A percentile compares a stretch with the other conserved stretches of the same genome.
Evolutionary conservation across 1,140 invertebrate genomes (phyloP).

Genomic region (Scaptomyza graminum): DNA sequence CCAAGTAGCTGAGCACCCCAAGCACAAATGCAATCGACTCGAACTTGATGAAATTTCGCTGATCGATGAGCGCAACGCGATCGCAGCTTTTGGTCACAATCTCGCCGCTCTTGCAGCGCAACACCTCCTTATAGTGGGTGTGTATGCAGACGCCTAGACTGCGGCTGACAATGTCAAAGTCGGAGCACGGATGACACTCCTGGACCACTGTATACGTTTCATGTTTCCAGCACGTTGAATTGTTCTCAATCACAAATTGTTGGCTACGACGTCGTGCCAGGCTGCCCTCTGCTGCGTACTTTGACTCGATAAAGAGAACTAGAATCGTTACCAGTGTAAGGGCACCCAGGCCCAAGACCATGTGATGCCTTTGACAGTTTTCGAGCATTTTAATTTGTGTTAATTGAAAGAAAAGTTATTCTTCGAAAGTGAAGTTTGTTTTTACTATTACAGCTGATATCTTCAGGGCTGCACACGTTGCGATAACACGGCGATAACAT

Average conservation of each 20-base stretch:
- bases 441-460: constrained; percentile 34
- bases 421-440: constrained; percentile 16
- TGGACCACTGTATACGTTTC: constrained; percentile 88
- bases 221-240: constrained; percentile 89
- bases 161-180: constrained; percentile 89
- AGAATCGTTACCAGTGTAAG: constrained; percentile 89
- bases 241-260: constrained; percentile 88
- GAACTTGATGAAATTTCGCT: constrained; percentile 93
- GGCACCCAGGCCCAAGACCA: constrained; percentile 87
- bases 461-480: constrained; percentile 16
- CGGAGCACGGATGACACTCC: constrained; percentile 92
- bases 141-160: constrained; percentile 88
- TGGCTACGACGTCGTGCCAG: constrained; percentile 53
- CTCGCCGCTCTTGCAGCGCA: constrained; percentile 89
- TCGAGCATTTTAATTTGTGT: constrained; percentile 86
- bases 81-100: constrained; percentile 89
- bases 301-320: constrained; percentile 91
- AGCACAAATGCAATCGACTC: constrained; percentile 89
- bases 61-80: constrained; percentile 89
- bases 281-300: constrained; percentile 83
- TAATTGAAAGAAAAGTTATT: background rate
- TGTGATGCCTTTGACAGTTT: constrained; percentile 88
- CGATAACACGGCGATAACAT: background rate
- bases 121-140: constrained; percentile 89
- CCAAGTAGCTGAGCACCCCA: constrained; percentile 85